phyloP scores from a whole-genome alignment of 2,888 invertebrate species.

The Drosophila conformis region DNA sequence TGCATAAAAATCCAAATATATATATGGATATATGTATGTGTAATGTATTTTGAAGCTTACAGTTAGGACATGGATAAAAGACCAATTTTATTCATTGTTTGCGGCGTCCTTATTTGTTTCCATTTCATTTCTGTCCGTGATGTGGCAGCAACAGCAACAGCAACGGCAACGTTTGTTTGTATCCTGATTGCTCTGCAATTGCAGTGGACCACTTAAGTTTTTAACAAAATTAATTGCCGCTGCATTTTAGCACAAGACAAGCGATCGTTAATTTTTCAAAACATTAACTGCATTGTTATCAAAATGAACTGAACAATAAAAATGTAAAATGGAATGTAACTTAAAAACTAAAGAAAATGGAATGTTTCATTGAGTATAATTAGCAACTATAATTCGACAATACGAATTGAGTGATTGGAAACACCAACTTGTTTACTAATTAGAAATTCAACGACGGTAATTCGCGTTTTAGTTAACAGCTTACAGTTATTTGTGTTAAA shows the following conservation, averaged over 20 bases:
- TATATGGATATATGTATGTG: neutral
- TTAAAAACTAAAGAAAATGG: neutral
- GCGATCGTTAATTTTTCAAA: conserved; percentile 37
- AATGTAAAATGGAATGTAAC: neutral
- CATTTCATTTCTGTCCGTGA: conserved; percentile 29
- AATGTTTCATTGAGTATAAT: neutral
- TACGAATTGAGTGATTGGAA: neutral
- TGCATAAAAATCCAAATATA: too few relatives aligned
- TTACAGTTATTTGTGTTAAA: conserved; percentile 6
- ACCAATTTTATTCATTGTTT: conserved; percentile 12
- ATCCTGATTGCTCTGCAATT: conserved; percentile 11
- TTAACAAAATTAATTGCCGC: conserved; percentile 27
- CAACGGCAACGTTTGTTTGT: conserved; percentile 13
- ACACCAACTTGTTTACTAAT: conserved; percentile 8
- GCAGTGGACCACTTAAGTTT: conserved; percentile 27
- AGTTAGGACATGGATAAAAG: conserved; percentile 15
- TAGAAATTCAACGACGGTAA: conserved; percentile 30
- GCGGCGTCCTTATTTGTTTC: conserved; percentile 28
- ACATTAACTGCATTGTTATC: conserved; percentile 6
- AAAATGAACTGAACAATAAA: neutral
- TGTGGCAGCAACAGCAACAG: conserved; percentile 17
- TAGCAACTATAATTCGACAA: neutral
- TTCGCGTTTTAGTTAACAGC: conserved; percentile 23
- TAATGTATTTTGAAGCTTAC: conserved; percentile 16
- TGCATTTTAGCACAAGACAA: conserved; percentile 26